Percentiles rank a stretch among this genome's conserved stretches.
phyloP scores from a whole-genome alignment of 2,888 invertebrate genomes.

The Cybosia mesomella region DNA sequence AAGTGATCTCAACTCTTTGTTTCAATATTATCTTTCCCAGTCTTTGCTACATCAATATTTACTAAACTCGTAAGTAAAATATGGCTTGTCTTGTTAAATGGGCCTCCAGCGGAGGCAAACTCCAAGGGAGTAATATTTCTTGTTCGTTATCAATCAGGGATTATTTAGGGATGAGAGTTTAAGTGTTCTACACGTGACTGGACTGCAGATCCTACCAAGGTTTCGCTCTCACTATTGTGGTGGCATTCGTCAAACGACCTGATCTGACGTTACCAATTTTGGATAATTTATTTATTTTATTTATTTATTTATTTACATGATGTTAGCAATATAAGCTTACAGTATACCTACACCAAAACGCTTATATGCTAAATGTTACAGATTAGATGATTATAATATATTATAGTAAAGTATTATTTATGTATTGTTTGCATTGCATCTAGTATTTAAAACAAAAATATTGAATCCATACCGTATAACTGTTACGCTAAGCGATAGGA shows the following conservation, averaged over 20 bases:
- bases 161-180: neutral
- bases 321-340: too few species aligned
- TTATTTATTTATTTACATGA: too few species aligned
- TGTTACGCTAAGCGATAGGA: too few species aligned
- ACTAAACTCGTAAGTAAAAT: constrained; percentile 1
- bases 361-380: too few species aligned
- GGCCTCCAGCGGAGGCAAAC: neutral
- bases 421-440: too few species aligned
- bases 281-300: too few species aligned
- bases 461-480: too few species aligned
- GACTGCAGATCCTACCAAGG: neutral
- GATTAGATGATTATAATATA: too few species aligned
- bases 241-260: neutral
- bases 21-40: neutral
- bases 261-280: neutral
- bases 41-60: neutral
- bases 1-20: too few species aligned
- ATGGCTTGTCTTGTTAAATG: neutral
- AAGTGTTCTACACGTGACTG: constrained; percentile 3
- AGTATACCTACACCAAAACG: too few species aligned
- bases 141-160: constrained; percentile 11
- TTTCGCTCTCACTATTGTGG: neutral
- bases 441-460: too few species aligned
- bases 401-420: too few species aligned
- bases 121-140: neutral